Evolutionary conservation across 2,797 vertebrate genomes (phyloP).

Genomic region (Channa striata): DNA sequence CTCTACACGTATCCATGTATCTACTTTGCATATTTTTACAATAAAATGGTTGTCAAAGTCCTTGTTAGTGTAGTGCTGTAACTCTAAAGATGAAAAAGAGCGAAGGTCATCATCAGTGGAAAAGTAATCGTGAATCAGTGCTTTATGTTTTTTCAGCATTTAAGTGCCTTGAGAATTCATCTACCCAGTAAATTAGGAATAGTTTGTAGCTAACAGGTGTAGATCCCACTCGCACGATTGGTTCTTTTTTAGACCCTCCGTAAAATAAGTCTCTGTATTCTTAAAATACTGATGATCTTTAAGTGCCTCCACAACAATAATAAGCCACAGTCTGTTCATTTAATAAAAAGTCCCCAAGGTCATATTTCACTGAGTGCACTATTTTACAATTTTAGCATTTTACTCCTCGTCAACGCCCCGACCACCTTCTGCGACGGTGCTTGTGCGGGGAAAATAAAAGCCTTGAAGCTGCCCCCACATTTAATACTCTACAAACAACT

Average conservation of each 20-base stretch:
- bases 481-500: conserved; percentile 46
- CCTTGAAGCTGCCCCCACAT: conserved; percentile 10
- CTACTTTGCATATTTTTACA: no score
- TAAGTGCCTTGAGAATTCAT: not conserved
- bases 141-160: not conserved
- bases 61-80: no score
- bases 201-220: not conserved
- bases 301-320: not conserved
- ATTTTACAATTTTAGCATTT: not conserved
- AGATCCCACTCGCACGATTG: not conserved
- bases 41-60: no score
- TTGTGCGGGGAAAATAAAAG: conserved; percentile 26
- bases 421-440: not conserved
- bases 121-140: not conserved
- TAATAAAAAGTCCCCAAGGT: not conserved
- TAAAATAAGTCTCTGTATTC: not conserved
- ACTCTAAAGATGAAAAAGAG: no score
- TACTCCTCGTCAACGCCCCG: not conserved
- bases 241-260: not conserved
- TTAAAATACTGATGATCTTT: not conserved
- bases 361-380: not conserved
- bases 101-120: no score
- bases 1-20: no score
- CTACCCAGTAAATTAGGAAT: not conserved
- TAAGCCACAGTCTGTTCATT: not conserved